Percentiles rank a stretch among this genome's conserved stretches.
Conservation (phyloP, 2,113 vertebrate genomes). For the Chitala chitala region DNA sequence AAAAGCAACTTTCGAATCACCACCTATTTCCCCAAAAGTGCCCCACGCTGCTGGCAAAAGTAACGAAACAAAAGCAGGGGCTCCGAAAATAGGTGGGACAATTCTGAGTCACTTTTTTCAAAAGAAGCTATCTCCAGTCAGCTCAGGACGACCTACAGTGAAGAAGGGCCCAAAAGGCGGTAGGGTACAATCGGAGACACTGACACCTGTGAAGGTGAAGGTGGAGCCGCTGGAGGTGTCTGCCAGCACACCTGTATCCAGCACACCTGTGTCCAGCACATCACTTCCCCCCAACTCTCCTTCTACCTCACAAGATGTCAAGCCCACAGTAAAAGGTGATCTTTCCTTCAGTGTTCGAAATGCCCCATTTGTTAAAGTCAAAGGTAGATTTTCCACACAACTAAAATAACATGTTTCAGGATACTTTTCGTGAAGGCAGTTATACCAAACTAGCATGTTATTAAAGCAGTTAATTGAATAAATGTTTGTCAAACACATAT, state of each 20-base stretch:
- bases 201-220: constrained; percentile 17
- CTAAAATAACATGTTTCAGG: background rate
- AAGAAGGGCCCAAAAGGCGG: background rate
- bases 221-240: constrained; percentile 28
- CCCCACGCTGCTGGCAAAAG: constrained; percentile 45
- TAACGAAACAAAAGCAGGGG: constrained; percentile 29
- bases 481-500: background rate
- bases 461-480: constrained; percentile 38
- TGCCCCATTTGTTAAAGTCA: no score
- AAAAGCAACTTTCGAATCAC: constrained; percentile 60
- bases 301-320: constrained; percentile 61
- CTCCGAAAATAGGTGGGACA: constrained; percentile 38
- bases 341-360: background rate
- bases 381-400: no score
- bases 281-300: constrained; percentile 46
- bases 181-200: background rate
- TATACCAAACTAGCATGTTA: background rate
- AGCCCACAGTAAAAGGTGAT: constrained; percentile 72
- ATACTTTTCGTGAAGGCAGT: background rate
- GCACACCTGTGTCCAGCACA: constrained; percentile 29
- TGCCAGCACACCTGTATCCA: constrained; percentile 19
- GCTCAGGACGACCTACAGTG: background rate
- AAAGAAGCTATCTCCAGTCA: constrained; percentile 32
- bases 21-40: constrained; percentile 55
- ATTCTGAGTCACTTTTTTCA: constrained; percentile 41